Percentiles rank a stretch among this genome's conserved stretches.
These are phyloP conservation scores for Beroe forskalii DNA, from an alignment of 37 sponge, comb jelly and placozoan genomes.

Conservation along the genomic window DNA sequence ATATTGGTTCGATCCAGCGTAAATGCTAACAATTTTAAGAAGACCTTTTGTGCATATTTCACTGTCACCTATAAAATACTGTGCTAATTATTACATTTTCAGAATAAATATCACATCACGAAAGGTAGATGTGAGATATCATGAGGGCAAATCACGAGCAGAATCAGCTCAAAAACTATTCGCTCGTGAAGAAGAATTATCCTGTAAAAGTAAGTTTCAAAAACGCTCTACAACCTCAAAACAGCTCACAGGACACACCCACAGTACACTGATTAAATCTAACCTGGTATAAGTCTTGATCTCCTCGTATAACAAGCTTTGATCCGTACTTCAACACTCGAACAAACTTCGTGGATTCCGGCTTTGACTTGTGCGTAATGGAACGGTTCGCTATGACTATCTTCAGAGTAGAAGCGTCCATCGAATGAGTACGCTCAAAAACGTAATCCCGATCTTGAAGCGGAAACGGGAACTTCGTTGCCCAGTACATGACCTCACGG, in stretches of 20 bases:
- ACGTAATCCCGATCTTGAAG: slow-evolving; percentile 56
- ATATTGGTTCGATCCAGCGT: neutral
- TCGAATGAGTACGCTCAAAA: slow-evolving; percentile 21
- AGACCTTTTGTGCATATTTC: neutral
- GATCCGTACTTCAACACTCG: slow-evolving; percentile 39
- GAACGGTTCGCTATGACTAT: slow-evolving; percentile 21
- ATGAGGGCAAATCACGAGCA: neutral
- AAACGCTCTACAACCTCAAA: too few species aligned
- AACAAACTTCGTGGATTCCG: neutral
- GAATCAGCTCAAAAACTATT: neutral
- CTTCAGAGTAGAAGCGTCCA: neutral
- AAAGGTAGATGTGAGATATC: too few species aligned
- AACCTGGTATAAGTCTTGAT: slow-evolving; percentile 22
- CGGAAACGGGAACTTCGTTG: slow-evolving; percentile 58
- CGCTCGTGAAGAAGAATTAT: neutral
- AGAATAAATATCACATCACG: too few species aligned
- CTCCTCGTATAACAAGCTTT: slow-evolving; percentile 37
- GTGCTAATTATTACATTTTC: too few species aligned
- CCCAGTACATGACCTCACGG: slow-evolving; percentile 48
- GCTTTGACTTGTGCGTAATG: slow-evolving; percentile 62
- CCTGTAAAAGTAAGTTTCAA: neutral
- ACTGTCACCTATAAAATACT: neutral
- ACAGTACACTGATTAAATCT: too few species aligned
- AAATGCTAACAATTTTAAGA: slow-evolving; percentile 36
- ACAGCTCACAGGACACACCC: too few species aligned